A percentile compares a stretch with the other conserved stretches of the same genome.
These are phyloP conservation scores for Xenentodon cancila DNA, from an alignment of 2,797 vertebrate genomes.

Conservation along the genomic window DNA sequence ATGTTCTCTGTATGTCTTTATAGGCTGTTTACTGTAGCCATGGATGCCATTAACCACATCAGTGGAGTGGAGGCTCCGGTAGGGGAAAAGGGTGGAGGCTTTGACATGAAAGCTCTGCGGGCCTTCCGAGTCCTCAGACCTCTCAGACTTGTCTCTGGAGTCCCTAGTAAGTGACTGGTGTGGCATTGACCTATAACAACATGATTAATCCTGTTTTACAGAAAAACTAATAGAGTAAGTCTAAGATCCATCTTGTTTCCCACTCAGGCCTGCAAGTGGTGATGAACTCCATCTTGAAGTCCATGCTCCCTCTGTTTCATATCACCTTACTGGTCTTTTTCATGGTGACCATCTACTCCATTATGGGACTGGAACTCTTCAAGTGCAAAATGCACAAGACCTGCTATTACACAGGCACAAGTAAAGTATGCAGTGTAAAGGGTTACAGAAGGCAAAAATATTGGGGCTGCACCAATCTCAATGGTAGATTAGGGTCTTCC, in stretches of 20 bases:
- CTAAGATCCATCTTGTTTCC: not conserved
- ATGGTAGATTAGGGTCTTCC: too few relatives aligned
- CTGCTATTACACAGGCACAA: constrained; percentile 85
- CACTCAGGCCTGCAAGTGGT: constrained; percentile 92
- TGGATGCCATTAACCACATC: constrained; percentile 90
- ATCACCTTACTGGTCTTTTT: constrained; percentile 92
- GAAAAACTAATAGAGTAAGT: not conserved
- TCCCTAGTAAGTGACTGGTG: constrained; percentile 87
- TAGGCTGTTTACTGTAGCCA: constrained; percentile 88
- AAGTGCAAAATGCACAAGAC: constrained; percentile 98
- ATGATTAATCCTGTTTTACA: not conserved
- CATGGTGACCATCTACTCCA: constrained; percentile 95
- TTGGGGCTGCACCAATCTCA: too few relatives aligned
- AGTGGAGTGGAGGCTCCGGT: constrained; percentile 83
- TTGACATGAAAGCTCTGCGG: constrained; percentile 93
- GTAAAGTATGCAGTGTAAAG: constrained; percentile 14
- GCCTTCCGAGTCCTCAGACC: constrained; percentile 93
- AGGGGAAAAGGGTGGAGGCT: constrained; percentile 88
- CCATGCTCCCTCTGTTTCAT: constrained; percentile 92
- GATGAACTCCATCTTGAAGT: constrained; percentile 94
- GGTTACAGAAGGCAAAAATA: too few relatives aligned
- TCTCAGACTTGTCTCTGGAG: constrained; percentile 91
- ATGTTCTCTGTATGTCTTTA: not conserved
- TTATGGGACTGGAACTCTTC: constrained; percentile 92
- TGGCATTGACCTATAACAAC: not conserved